Conservation (phyloP, 1,140 invertebrate species). For the Calycopis cecrops region DNA sequence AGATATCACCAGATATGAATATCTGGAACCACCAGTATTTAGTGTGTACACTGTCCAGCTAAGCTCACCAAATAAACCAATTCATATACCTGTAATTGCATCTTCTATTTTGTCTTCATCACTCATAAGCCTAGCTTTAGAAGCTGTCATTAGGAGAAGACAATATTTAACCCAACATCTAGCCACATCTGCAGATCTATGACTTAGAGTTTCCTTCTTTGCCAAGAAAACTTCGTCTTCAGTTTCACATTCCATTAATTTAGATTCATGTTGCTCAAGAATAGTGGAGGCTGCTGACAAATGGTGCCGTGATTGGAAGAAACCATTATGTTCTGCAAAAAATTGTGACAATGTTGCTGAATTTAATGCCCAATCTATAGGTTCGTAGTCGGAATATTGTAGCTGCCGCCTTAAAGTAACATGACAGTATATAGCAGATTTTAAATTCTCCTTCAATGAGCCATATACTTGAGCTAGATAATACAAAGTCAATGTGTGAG, state of each 20-base stretch:
- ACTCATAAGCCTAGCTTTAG: constrained; percentile 82
- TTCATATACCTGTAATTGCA: constrained; percentile 50
- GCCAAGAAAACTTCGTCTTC: constrained; percentile 77
- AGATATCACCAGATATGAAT: no score
- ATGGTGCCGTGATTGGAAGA: constrained; percentile 87
- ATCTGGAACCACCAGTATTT: no score
- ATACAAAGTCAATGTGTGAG: constrained; percentile 89
- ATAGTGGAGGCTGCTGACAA: constrained; percentile 85
- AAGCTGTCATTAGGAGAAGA: constrained; percentile 82
- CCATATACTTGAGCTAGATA: constrained; percentile 92
- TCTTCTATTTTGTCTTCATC: constrained; percentile 55
- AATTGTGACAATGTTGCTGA: constrained; percentile 93
- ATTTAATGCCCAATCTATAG: constrained; percentile 93
- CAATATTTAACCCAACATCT: constrained; percentile 95
- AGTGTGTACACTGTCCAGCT: no score
- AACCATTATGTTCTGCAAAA: constrained; percentile 85
- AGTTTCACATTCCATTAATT: constrained; percentile 70
- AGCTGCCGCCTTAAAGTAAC: constrained; percentile 89
- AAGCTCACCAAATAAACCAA: neutral
- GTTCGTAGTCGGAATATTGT: constrained; percentile 84
- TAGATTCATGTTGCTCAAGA: constrained; percentile 79
- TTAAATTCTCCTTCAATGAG: constrained; percentile 81
- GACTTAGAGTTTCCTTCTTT: constrained; percentile 83
- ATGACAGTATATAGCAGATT: constrained; percentile 90
- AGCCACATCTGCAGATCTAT: constrained; percentile 89